Evolutionary conservation across 2,113 vertebrate species (phyloP), one percentile per base, ranked within the genome.

Genomic region (Haliaeetus leucogaster): DNA sequence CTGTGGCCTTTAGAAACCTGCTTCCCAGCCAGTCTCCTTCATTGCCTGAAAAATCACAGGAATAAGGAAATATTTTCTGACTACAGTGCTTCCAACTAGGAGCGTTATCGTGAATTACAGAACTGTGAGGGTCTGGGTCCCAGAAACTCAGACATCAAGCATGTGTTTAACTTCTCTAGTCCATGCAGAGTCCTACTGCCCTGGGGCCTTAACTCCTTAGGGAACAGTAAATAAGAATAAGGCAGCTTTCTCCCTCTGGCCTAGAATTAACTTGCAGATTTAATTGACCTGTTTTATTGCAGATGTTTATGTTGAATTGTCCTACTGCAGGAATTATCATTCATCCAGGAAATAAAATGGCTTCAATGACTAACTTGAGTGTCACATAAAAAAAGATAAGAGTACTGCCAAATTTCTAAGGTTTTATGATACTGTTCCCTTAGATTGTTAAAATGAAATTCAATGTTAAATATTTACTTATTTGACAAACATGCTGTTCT

Each of bases 401-500:
- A 82, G 36, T 34, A 48, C 63, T 68, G 63, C 19, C 66, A 80
- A 48, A 81, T 92, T 73, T 65, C 14, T 82, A 62, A 66, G 42
- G 45, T 76, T 92, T 89, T 95, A 87, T 50, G 50, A 52, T 59
- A n/a, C 48, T 80, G 8, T 63, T 82, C 26, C 53, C 32, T 80
- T 71, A 82, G 34, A 74, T 15, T 55, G 71, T 72, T 79, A 92
- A 93, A 95, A 71, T 43, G 2, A 1, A 89, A 95, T 62, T 72
- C 12, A 61, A 45, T 96, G 76, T 92, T 92, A 89, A 96, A 91
- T 88, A 90, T 67, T 78, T 95, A 89, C 77, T 71, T 87, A 72
- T 23, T 89, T 4, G 34, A 92, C 47, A 70, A 91, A 78, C 42
- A 58, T 11, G 15, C n/a, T 48, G n/a, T 70, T 91, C 77, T 77